Evolutionary conservation across 2,888 invertebrate genomes (phyloP), one percentile per base, ranked within the genome.

Genomic region (Hypercompe scribonia): DNA sequence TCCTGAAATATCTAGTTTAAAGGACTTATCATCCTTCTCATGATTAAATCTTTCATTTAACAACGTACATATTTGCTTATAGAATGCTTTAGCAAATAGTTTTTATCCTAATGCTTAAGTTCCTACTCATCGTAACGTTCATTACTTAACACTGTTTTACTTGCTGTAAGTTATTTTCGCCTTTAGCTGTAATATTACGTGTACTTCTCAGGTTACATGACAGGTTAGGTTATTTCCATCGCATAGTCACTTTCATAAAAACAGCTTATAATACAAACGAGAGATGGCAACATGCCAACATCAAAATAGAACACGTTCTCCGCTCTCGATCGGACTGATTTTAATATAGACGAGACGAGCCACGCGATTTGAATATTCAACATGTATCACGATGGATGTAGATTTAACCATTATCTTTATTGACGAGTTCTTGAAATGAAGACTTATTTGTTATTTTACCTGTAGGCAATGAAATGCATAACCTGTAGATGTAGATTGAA

Each of bases 221-320:
- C 91, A 94, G 93, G 93, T 94, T 91, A 89, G 94, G 95, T 94
- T 95, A 95, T 95, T 95, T 95, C 94, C 91, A 95, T 94, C 95
- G 89, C 91, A 92, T 93, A 93, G 93, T 93, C 93, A 93, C 94
- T 95, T 95, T 95, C 95, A 95, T 95, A 95, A 95, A 95, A 95
- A 95, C 95, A 92, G 94, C 94, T 95, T 95, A 95, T 95, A 95
- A 94, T 95, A 95, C 95, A 95, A 95, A 95, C 95, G 93, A 94
- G 92, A 91, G 92, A 92, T 95, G 95, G 95, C 95, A 93, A 81
- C 83, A 78, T 92, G 95, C 95, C 95, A 95, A 90, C 76, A 73
- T 90, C 81, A 90, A 95, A 95, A 95, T 95, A 95, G 95, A 92
- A 90, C 91, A 88, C 90, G 91, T 90, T 91, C 94, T 91, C 90